Base-by-base conservation (phyloP, 2,113 vertebrate species). In the Sinocyclocheilus grahami region DNA sequence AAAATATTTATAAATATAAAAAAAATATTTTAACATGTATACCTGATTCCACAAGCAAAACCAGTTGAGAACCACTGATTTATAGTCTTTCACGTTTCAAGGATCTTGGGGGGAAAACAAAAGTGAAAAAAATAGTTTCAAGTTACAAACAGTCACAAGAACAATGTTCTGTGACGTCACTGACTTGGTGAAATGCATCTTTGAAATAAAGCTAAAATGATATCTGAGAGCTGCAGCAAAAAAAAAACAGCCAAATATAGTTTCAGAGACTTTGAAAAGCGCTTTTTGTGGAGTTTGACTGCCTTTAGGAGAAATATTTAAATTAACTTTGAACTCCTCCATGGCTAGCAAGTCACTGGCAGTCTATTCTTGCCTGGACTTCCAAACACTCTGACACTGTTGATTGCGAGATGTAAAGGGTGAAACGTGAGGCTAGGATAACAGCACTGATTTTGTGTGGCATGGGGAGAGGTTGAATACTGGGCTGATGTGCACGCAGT, bases 401-500 rank as follows among this genome's bases (percentile, higher is more conserved):
- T 46, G 42, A 69, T 74, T 69, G 63, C 20, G 22, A 27, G 67
- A 11, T 81, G 24, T 58, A 74, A 60, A 86, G 69, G 20, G 6
- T n/a, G 16, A 78, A 79, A 78, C 22, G 30, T 7, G 16, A 27
- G 48, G 12, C 48, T 8, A 58, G 69, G 51, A 60, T 58, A 74
- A 60, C 48, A 6, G 27, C 53, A 63, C 51, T 67, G 86, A 77
- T 83, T 82, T 46, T n/a, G 42, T 65, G 48, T 63, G 42, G 20
- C 60, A 18, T 65, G 30, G 79, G 79, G 78, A 82, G 75, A 63
- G 24, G 78, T 11, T 86, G 53, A 76, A 42, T 53, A 58, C 58
- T 22, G n/a, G 62, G 58, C 67, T 84, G 60, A 82, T 86, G 80
- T 83, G 80, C 58, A 30, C 22, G 60, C 53, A 67, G 72, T 77